Conservation (phyloP, 2,797 vertebrate species). For the Fundulus diaphanus region DNA sequence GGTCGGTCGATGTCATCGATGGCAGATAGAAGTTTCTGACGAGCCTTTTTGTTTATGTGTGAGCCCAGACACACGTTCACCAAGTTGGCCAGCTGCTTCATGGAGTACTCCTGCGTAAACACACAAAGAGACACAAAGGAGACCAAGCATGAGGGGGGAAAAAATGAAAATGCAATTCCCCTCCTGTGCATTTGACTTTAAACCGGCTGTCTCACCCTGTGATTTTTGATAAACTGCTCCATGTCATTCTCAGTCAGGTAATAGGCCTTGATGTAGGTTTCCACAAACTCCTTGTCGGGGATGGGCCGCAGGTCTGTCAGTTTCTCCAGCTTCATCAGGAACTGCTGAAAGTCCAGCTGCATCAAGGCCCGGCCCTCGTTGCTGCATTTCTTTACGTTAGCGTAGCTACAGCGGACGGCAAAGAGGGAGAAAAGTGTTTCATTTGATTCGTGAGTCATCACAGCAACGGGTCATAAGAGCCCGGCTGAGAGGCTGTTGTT, state of each 20-base stretch:
- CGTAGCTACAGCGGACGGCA: slow-evolving; percentile 82
- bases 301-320: slow-evolving; percentile 98
- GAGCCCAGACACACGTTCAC: slow-evolving; percentile 97
- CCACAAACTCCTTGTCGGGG: slow-evolving; percentile 99
- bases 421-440: neutral
- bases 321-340: slow-evolving; percentile 98
- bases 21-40: slow-evolving; percentile 94
- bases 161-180: neutral
- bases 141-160: neutral
- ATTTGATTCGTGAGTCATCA: neutral
- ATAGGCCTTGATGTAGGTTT: slow-evolving; percentile 98
- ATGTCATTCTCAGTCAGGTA: slow-evolving; percentile 99
- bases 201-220: slow-evolving; percentile 80
- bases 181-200: neutral
- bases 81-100: slow-evolving; percentile 96
- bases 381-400: slow-evolving; percentile 99
- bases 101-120: slow-evolving; percentile 91
- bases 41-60: slow-evolving; percentile 98
- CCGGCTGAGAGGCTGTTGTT: neutral
- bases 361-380: slow-evolving; percentile 98
- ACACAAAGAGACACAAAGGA: neutral
- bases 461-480: neutral
- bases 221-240: slow-evolving; percentile 98
- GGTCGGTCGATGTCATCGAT: slow-evolving; percentile 97
- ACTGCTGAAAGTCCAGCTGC: slow-evolving; percentile 99